Conservation (phyloP, 2,888 invertebrate genomes). For the Aleiodes alternator region DNA sequence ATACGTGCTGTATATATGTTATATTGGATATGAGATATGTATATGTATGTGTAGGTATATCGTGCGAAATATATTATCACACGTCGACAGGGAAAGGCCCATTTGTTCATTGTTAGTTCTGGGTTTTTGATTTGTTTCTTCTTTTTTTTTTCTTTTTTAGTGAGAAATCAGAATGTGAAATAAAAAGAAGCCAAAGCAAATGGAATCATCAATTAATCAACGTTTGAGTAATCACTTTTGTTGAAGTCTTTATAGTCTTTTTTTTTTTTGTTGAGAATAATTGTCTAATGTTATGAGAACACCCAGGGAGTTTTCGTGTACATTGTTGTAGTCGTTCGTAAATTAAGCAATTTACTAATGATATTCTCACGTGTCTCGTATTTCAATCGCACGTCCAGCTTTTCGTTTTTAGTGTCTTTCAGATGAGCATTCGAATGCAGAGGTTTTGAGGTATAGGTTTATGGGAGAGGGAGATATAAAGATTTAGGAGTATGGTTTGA, state of each 20-base stretch:
- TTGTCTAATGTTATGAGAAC: neutral
- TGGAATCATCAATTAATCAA: slow-evolving; percentile 25
- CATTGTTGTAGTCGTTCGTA: slow-evolving; percentile 62
- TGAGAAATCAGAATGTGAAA: neutral
- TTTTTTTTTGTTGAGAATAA: neutral
- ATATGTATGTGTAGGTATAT: slow-evolving; percentile 38
- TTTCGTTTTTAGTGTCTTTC: slow-evolving; percentile 66
- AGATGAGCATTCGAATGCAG: too few relatives aligned
- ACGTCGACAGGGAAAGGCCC: slow-evolving; percentile 61
- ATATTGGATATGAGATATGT: too few relatives aligned
- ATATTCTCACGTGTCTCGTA: slow-evolving; percentile 74
- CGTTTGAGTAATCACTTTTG: slow-evolving; percentile 23
- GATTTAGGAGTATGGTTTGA: too few relatives aligned
- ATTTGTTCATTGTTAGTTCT: slow-evolving; percentile 56
- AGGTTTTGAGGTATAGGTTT: too few relatives aligned
- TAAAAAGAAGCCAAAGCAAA: slow-evolving; percentile 16
- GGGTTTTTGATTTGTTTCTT: neutral
- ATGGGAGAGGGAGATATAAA: too few relatives aligned
- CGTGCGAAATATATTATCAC: slow-evolving; percentile 65
- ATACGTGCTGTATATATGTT: neutral
- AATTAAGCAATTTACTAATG: slow-evolving; percentile 75
- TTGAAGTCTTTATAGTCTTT: neutral
- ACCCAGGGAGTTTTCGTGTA: neutral
- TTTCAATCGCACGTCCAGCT: slow-evolving; percentile 68
- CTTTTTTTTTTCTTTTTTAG: slow-evolving; percentile 16